Conservation (phyloP, 2,113 vertebrate species). For the Shinisaurus crocodilurus region DNA sequence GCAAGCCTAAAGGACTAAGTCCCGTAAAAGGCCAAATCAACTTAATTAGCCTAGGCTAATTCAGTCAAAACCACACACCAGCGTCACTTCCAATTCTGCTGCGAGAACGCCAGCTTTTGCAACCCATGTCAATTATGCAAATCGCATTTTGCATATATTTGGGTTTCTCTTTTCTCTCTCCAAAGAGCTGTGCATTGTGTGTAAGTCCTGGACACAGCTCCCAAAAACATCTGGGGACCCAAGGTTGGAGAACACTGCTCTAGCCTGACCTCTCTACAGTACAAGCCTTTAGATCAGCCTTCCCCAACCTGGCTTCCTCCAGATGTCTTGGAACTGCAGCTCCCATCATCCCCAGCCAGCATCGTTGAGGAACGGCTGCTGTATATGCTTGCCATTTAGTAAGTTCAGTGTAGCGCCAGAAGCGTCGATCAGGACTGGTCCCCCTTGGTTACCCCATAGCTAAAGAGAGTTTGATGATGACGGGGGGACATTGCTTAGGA, state of each 20-base stretch:
- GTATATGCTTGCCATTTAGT: not conserved
- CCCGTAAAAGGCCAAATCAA: too few species aligned
- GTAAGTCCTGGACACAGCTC: too few species aligned
- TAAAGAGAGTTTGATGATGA: not conserved
- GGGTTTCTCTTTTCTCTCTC: not conserved
- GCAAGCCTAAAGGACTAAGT: not conserved
- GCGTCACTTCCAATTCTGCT: too few species aligned
- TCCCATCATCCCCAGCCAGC: not conserved
- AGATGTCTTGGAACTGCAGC: not conserved
- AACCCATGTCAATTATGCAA: not conserved
- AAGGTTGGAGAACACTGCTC: fast-evolving
- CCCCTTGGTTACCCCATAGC: not conserved
- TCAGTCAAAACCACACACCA: not conserved
- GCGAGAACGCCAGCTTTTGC: not conserved
- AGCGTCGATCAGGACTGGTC: not conserved
- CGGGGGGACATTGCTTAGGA: not conserved
- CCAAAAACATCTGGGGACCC: too few species aligned
- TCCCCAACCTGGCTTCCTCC: too few species aligned
- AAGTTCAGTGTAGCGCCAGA: not conserved
- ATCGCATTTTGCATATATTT: not conserved
- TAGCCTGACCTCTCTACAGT: not conserved
- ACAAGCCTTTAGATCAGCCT: not conserved
- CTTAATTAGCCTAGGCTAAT: not conserved
- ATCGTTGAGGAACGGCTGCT: too few species aligned
- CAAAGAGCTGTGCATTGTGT: not conserved